Evolutionary conservation across 2,888 invertebrate genomes (phyloP), one percentile per base, ranked within the genome.

Genomic region (Dioctria linearis): DNA sequence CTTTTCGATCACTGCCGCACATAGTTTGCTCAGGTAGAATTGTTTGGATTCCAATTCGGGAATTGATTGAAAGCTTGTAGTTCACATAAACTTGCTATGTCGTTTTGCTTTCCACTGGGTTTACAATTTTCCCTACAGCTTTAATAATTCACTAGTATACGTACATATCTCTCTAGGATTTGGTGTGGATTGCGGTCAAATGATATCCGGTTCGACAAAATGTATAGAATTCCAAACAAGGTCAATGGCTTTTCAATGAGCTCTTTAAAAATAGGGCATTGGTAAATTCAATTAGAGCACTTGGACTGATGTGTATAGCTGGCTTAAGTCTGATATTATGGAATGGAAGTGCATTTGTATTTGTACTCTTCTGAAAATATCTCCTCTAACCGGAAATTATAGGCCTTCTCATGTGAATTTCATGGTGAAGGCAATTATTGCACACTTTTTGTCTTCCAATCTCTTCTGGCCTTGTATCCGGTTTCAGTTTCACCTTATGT

Each of bases 11-110:
- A 73, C 40, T 13, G 43, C 59, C 73, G 13, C 73, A 73, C 54
- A 54, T 73, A 13, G 73, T 73, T 73, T 73, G 73, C 42, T 13
- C 73, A 73, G 73, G 73, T 73, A 59, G 57, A 73, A 73, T 73
- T 59, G 40, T 42, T n/a, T 59, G 43, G 57, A 73, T 73, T 73
- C 59, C 57, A 57, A 13, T 73, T 73, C 57, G 73, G 39, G 57
- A 73, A 73, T 42, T 73, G 73, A 73, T 73, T 73, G 73, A 73
- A 73, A 73, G 73, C 39, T 73, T 57, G 57, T 9, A 54, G 54
- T 73, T n/a, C 13, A 42, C 40, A 73, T 73, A 57, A 69, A 73
- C 73, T 42, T 51, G 69, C 69, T 69, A 37, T 51, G 51, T 40
- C 69, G 49, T 69, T 69, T 49, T 3, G 51, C n/a, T n/a, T n/a